Conservation (phyloP, 2,888 invertebrate genomes). For the Cloeon dipterum region DNA sequence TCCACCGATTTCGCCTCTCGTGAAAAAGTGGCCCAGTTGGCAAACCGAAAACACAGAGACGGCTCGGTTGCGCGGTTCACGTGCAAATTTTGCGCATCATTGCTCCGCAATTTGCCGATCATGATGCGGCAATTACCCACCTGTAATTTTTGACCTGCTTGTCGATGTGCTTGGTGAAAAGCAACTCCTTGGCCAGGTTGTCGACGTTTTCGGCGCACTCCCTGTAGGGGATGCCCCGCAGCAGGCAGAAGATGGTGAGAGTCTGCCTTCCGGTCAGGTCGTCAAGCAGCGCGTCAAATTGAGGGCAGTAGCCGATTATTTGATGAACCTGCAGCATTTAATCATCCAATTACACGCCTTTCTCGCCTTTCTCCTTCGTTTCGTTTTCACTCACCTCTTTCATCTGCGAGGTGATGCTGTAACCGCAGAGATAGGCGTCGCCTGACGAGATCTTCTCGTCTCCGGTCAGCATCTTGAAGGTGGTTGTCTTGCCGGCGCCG, state of each 20-base stretch:
- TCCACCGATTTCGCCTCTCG: too few relatives aligned
- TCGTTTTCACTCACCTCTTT: constrained; percentile 10
- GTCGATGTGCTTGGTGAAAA: constrained; percentile 35
- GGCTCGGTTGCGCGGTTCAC: too few relatives aligned
- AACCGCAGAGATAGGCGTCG: constrained; percentile 38
- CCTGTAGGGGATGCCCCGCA: constrained; percentile 30
- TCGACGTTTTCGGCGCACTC: constrained; percentile 14
- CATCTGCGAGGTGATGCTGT: constrained; percentile 15
- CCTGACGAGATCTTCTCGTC: constrained; percentile 48
- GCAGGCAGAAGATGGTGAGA: constrained; percentile 34
- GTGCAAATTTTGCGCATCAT: too few relatives aligned
- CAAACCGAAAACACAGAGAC: too few relatives aligned
- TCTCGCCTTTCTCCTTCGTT: too few relatives aligned
- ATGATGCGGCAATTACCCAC: too few relatives aligned
- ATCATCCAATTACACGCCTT: too few relatives aligned
- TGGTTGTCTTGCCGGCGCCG: constrained; percentile 71
- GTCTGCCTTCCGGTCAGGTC: constrained; percentile 48
- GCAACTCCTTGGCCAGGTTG: constrained; percentile 27
- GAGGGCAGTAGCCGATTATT: constrained; percentile 42
- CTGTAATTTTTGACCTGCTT: constrained; percentile 31
- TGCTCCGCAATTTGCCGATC: too few relatives aligned
- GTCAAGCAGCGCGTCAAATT: constrained; percentile 48
- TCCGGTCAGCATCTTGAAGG: constrained; percentile 79
- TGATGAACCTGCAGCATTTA: constrained; percentile 15
- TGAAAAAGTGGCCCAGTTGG: too few relatives aligned